A percentile compares a stretch with the other conserved stretches of the same genome.
These are phyloP conservation scores for Lampris incognitus DNA, from an alignment of 2,113 vertebrate genomes.

Conservation along the genomic window DNA sequence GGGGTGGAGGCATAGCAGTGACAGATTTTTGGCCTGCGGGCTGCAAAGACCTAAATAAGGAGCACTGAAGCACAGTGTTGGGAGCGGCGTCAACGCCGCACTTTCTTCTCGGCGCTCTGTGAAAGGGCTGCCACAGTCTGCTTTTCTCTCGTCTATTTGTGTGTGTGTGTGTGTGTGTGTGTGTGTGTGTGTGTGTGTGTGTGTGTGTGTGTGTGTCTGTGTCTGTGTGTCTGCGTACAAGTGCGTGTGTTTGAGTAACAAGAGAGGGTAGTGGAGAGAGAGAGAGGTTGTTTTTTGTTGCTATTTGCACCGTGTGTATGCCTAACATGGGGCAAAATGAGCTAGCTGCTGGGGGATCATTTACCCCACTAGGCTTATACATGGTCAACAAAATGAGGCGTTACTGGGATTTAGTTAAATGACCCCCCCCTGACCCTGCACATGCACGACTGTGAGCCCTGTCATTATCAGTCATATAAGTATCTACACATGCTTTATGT, in stretches of 20 bases:
- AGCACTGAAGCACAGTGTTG: slow-evolving; percentile 58
- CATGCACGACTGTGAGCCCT: background rate
- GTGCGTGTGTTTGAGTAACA: slow-evolving; percentile 11
- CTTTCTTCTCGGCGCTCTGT: slow-evolving; percentile 40
- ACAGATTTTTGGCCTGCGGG: slow-evolving; percentile 71
- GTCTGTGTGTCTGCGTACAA: background rate
- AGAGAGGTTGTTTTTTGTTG: background rate
- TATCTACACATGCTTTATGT: background rate
- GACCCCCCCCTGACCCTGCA: slow-evolving; percentile 2
- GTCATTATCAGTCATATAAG: no score
- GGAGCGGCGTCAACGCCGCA: slow-evolving; percentile 56
- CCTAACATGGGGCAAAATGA: slow-evolving; percentile 25
- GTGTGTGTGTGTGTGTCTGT: slow-evolving; percentile 6
- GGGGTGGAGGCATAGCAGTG: slow-evolving; percentile 50
- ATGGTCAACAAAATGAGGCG: slow-evolving; percentile 57
- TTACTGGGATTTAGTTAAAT: slow-evolving; percentile 56
- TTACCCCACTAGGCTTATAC: slow-evolving; percentile 38
- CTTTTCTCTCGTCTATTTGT: no score
- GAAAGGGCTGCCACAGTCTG: slow-evolving; percentile 24
- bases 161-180: background rate
- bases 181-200: slow-evolving; percentile 5
- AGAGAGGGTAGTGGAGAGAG: background rate
- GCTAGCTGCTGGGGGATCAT: background rate
- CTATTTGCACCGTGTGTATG: slow-evolving; percentile 14
- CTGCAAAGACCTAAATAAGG: slow-evolving; percentile 70